Evolutionary conservation across 2,113 vertebrate genomes (phyloP).

Genomic region (Syngnathus scovelli): DNA sequence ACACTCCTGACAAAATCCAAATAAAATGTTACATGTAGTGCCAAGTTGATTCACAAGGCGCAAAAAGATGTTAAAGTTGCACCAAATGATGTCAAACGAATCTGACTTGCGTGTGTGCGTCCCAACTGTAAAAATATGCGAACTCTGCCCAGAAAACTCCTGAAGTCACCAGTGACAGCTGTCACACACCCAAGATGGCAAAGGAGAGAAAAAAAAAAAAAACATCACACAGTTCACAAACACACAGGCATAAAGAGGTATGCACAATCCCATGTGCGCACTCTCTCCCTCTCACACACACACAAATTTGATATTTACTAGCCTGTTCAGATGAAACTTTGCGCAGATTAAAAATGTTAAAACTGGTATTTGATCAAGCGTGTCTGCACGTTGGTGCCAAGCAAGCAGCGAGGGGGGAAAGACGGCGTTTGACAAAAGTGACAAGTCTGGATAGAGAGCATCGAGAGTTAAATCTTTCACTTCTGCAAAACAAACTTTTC

Average conservation of each 20-base stretch:
- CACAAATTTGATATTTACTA: constrained; percentile 53
- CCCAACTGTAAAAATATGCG: constrained; percentile 50
- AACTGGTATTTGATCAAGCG: constrained; percentile 67
- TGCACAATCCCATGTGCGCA: constrained; percentile 33
- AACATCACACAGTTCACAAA: constrained; percentile 39
- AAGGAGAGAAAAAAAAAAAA: constrained; percentile 14
- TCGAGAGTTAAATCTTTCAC: constrained; percentile 60
- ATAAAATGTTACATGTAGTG: neutral
- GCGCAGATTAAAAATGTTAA: constrained; percentile 62
- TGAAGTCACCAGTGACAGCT: constrained; percentile 67
- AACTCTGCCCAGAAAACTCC: constrained; percentile 61
- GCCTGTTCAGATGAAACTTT: constrained; percentile 66
- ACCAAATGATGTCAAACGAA: constrained; percentile 38
- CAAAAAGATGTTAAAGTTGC: constrained; percentile 45
- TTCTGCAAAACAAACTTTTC: constrained; percentile 43
- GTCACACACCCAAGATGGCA: constrained; percentile 60
- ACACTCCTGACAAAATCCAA: neutral
- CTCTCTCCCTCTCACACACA: constrained; percentile 18
- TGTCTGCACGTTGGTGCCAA: constrained; percentile 44
- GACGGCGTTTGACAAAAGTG: constrained; percentile 62
- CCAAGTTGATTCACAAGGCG: constrained; percentile 17
- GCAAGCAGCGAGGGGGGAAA: constrained; percentile 45
- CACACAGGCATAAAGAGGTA: constrained; percentile 1
- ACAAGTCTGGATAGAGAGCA: constrained; percentile 53
- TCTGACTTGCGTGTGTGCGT: constrained; percentile 32